phyloP scores from a whole-genome alignment of 2,797 vertebrate genomes.

The Naso thynnoides region DNA sequence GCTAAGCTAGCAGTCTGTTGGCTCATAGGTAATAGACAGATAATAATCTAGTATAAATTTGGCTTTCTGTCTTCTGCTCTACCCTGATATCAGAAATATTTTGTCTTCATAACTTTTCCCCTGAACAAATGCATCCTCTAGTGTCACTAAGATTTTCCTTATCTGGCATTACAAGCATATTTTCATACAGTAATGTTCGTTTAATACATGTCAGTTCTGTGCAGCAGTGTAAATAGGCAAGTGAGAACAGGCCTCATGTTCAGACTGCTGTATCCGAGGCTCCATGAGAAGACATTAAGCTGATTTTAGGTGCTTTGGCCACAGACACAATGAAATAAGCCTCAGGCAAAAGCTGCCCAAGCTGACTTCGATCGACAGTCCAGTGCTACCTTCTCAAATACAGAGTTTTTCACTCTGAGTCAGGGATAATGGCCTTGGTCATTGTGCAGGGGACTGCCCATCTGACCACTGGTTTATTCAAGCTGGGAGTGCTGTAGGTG shows the following conservation, averaged over 20 bases:
- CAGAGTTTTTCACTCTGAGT: constrained; percentile 37
- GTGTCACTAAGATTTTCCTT: neutral
- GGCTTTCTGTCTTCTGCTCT: neutral
- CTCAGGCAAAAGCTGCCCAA: constrained; percentile 29
- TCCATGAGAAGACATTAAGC: neutral
- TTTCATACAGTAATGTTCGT: neutral
- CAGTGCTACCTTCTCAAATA: constrained; percentile 5
- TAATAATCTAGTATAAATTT: neutral
- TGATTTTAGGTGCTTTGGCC: constrained; percentile 11
- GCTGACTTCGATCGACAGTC: constrained; percentile 14
- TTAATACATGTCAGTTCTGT: neutral
- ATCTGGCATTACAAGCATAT: neutral
- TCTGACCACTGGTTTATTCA: constrained; percentile 45
- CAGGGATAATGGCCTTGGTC: constrained; percentile 10
- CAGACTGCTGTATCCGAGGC: neutral
- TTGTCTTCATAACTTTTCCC: too few species aligned
- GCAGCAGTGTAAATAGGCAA: neutral
- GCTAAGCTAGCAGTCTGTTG: too few species aligned
- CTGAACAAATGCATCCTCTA: neutral
- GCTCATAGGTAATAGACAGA: neutral
- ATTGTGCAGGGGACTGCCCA: neutral
- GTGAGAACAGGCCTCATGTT: neutral
- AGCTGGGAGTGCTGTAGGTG: constrained; percentile 31
- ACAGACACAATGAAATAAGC: constrained; percentile 43
- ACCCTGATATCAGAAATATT: too few species aligned